Evolutionary conservation across 2,113 vertebrate species (phyloP).

Genomic region (Dendrocopos noguchii): DNA sequence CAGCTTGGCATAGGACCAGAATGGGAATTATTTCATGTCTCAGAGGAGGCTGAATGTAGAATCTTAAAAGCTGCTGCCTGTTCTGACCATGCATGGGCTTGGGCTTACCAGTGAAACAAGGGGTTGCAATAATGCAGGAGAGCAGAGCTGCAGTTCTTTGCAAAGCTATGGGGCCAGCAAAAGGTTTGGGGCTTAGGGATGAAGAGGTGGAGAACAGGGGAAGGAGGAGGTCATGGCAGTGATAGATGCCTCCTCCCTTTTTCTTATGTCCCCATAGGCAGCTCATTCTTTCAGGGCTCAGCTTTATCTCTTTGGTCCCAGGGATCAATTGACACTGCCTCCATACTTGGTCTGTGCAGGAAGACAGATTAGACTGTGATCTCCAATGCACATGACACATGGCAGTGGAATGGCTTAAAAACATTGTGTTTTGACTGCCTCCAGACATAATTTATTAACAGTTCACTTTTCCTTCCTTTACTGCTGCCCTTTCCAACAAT

Average conservation of each 20-base stretch:
- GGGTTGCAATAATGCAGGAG: neutral
- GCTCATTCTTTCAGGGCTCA: neutral
- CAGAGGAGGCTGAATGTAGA: neutral
- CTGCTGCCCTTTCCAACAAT: neutral
- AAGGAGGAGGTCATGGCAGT: neutral
- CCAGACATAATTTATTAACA: neutral
- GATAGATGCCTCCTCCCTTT: neutral
- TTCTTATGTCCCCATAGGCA: neutral
- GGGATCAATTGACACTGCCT: neutral
- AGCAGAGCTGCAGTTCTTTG: neutral
- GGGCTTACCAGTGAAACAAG: neutral
- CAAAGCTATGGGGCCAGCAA: neutral
- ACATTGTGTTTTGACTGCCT: neutral
- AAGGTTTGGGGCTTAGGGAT: neutral
- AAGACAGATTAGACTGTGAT: neutral
- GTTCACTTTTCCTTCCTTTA: neutral
- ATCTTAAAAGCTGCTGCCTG: neutral
- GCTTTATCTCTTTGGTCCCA: neutral
- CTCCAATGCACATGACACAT: neutral
- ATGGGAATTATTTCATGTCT: neutral
- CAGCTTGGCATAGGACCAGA: neutral
- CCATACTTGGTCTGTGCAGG: neutral
- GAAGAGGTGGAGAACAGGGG: neutral
- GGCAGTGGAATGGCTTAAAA: neutral
- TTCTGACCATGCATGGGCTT: fast-evolving